Evolutionary conservation across 2,797 vertebrate species (phyloP).

Genomic region (Myripristis murdjan): DNA sequence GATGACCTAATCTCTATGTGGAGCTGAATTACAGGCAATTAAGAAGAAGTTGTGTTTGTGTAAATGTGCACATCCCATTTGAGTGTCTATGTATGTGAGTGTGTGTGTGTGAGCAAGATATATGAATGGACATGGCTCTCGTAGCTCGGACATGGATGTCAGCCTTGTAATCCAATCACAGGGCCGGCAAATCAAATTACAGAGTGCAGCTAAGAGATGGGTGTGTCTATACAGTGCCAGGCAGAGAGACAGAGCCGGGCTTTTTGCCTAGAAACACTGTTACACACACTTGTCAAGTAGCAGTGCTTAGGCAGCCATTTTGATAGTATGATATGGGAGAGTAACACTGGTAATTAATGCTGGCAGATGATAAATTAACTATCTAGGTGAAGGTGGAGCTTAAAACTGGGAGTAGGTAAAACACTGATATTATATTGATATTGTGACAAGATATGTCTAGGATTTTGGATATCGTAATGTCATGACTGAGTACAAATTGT

Average conservation of each 20-base stretch:
- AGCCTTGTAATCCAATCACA: slow-evolving; percentile 85
- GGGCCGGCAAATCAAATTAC: slow-evolving; percentile 82
- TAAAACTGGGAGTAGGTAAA: too few relatives aligned
- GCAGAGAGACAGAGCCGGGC: slow-evolving; percentile 39
- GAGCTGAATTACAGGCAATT: neutral
- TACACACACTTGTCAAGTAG: slow-evolving; percentile 27
- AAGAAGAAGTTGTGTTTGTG: neutral
- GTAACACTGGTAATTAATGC: slow-evolving; percentile 22
- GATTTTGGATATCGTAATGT: too few relatives aligned
- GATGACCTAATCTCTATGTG: neutral
- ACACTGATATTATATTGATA: too few relatives aligned
- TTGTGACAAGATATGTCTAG: too few relatives aligned
- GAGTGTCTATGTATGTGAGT: slow-evolving; percentile 15
- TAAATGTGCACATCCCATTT: neutral
- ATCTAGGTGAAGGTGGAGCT: neutral
- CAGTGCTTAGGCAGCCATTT: slow-evolving; percentile 21
- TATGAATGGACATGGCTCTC: slow-evolving; percentile 74
- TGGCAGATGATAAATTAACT: slow-evolving; percentile 1
- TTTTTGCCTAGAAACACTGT: slow-evolving; percentile 51
- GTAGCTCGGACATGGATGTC: slow-evolving; percentile 79
- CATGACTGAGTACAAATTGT: too few relatives aligned
- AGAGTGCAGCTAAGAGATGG: slow-evolving; percentile 72
- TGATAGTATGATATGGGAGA: slow-evolving; percentile 27
- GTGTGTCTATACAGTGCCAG: slow-evolving; percentile 58
- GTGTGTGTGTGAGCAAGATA: slow-evolving; percentile 20